Base-by-base conservation (phyloP, 2,888 invertebrate species). In the Drosophila colorata region DNA sequence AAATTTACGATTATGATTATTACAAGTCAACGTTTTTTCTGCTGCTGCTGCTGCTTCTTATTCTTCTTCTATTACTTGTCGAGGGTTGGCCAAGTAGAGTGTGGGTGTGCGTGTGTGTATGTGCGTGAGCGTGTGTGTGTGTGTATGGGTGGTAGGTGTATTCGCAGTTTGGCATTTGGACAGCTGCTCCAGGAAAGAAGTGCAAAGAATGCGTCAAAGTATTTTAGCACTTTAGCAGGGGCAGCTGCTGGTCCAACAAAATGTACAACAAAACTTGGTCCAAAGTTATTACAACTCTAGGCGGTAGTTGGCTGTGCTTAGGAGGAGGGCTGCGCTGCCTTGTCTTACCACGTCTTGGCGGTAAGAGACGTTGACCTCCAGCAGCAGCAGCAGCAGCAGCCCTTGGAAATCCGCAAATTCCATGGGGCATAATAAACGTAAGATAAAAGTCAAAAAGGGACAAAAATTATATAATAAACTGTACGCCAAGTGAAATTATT, bases 1-100 rank as follows among this genome's bases (percentile, higher is more conserved):
- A 84, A 87, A 88, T 87, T 87, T 87, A 87, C 87, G 87, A 88
- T 87, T 87, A 87, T 87, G 87, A 87, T 88, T 87, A 87, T 87
- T 87, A 85, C 87, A 88, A 88, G 88, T 88, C 88, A 78, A 88
- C 78, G 80, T 80, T 79, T 69, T 74, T 70, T 67, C 33, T 33
- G 33, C 33, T 31, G 28, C 28, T 9, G 28, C 28, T 46, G 4
- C 20, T 18, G 23, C 48, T 41, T 4, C 23, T 35, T 48, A 23
- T 33, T 28, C 14, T 33, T 18, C 40, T 16, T 47, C 52, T 55
- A 35, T 33, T 38, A 25, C 41, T 55, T 25, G 41, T 14, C 33
- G 57, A 71, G 69, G 73, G 68, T 66, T 68, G 68, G 44, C 49
- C 65, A 40, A 58, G 40, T 9, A 11, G 35, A 11, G 43, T 31